Percentiles rank a stretch among this genome's conserved stretches.
Conservation (phyloP, 2,888 invertebrate genomes). For the Parascotia fuliginaria region DNA sequence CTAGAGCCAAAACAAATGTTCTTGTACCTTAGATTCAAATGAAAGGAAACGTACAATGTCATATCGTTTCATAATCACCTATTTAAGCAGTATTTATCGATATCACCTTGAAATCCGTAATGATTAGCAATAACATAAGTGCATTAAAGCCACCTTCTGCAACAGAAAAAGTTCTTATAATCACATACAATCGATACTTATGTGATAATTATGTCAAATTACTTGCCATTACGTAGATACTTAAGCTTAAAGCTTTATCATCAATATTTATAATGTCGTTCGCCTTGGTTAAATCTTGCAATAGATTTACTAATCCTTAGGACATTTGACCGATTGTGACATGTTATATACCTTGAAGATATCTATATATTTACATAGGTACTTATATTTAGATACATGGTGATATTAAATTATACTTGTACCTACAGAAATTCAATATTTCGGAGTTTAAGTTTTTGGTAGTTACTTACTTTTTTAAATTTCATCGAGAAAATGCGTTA, state of each 20-base stretch:
- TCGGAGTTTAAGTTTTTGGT: too few relatives aligned
- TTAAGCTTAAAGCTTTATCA: slow-evolving; percentile 26
- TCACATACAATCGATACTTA: slow-evolving; percentile 23
- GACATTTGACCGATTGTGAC: slow-evolving; percentile 12
- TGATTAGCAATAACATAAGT: slow-evolving; percentile 9
- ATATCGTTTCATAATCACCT: too few relatives aligned
- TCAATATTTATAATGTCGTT: slow-evolving; percentile 37
- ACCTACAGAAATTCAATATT: too few relatives aligned
- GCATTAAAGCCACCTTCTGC: slow-evolving; percentile 22
- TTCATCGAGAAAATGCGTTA: too few relatives aligned
- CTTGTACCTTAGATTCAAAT: too few relatives aligned
- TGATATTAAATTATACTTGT: too few relatives aligned
- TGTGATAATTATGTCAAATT: slow-evolving; percentile 31
- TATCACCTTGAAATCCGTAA: background rate
- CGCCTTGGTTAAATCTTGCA: slow-evolving; percentile 36
- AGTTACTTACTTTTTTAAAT: too few relatives aligned
- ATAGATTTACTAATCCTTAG: slow-evolving; percentile 31
- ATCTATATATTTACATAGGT: too few relatives aligned
- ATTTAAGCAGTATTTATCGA: background rate
- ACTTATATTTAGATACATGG: too few relatives aligned
- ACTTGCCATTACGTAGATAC: slow-evolving; percentile 35
- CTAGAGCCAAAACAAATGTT: too few relatives aligned
- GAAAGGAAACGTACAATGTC: too few relatives aligned
- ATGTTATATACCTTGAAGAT: too few relatives aligned
- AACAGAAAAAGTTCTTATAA: slow-evolving; percentile 11